Evolutionary conservation across 2,888 invertebrate species (phyloP), one percentile per base, ranked within the genome.

Genomic region (Trachelus troglodyta): DNA sequence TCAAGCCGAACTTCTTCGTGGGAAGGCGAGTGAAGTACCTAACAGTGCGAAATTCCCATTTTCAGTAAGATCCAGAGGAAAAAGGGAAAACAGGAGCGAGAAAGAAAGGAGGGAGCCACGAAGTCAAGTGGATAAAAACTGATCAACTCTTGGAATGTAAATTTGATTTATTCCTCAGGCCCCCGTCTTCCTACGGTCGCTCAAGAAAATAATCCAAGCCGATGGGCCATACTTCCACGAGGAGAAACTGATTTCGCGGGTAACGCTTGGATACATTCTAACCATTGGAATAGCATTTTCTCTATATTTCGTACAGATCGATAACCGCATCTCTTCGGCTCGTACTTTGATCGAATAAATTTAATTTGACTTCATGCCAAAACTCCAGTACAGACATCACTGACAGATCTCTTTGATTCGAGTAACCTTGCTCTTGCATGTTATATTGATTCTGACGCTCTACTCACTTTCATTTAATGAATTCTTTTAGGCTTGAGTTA

Each of bases 121-220:
- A 31, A 75, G 74, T 69, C 74, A 12, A 35, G 69, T 69, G 74
- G 74, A 77, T 75, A 75, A 77, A 74, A 74, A 33, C 74, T 75
- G 74, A 77, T 75, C 75, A 56, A 69, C 56, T 34, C 77, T 77
- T 30, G 77, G n/a, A 71, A 75, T 75, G 56, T 75, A 75, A 75
- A 77, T 75, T 77, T 75, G 71, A 77, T 77, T 75, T 77, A 77
- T 77, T 40, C 35, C 40, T 35, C 11, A 9, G 71, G 30, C 37
- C 34, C n/a, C 31, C 77, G 11, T 71, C 33, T 31, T 75, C 11
- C 23, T 37, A 15, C 31, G 31, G 9, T 35, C 69, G n/a, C 34
- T 40, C 23, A 74, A 31, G 33, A 35, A 69, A 77, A 77, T 75
- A 69, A 77, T 75, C 69, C 40, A 15, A 69, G 15, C 76, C 69